A percentile compares a stretch with the other conserved stretches of the same genome.
Conservation (phyloP, 1,140 invertebrate genomes). For the Ceratina japonica region DNA sequence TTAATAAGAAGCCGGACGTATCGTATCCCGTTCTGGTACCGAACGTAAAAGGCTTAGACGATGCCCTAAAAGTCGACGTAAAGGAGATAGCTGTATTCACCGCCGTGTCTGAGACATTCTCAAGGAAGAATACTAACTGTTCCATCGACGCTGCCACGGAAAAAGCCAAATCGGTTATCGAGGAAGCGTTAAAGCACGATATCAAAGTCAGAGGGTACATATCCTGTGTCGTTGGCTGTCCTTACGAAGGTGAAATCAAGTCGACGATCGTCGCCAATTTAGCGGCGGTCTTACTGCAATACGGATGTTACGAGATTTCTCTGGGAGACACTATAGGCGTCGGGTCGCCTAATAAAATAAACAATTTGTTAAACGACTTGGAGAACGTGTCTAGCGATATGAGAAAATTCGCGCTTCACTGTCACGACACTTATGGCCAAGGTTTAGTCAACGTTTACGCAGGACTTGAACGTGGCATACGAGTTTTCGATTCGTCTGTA, state of each 20-base stretch:
- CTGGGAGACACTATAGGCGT: slow-evolving; percentile 98
- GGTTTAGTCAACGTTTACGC: slow-evolving; percentile 95
- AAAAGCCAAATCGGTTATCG: slow-evolving; percentile 85
- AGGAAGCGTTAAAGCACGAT: slow-evolving; percentile 85
- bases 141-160: slow-evolving; percentile 91
- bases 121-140: slow-evolving; percentile 96
- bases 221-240: slow-evolving; percentile 95
- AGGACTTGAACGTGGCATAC: slow-evolving; percentile 89
- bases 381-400: slow-evolving; percentile 82
- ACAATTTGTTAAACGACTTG: slow-evolving; percentile 88
- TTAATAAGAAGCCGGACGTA: slow-evolving; percentile 85
- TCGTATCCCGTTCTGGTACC: slow-evolving; percentile 97
- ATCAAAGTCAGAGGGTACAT: slow-evolving; percentile 93
- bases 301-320: slow-evolving; percentile 97
- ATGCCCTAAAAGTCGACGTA: slow-evolving; percentile 87
- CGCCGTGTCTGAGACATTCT: slow-evolving; percentile 96
- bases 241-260: slow-evolving; percentile 94
- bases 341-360: slow-evolving; percentile 92
- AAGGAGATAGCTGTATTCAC: slow-evolving; percentile 97
- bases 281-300: slow-evolving; percentile 86
- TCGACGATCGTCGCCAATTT: slow-evolving; percentile 90
- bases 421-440: slow-evolving; percentile 99
- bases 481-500: slow-evolving; percentile 94
- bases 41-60: slow-evolving; percentile 93
- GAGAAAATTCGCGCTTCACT: slow-evolving; percentile 92